phyloP scores from a whole-genome alignment of 2,797 vertebrate species.

The Brachyalestes nurse region DNA sequence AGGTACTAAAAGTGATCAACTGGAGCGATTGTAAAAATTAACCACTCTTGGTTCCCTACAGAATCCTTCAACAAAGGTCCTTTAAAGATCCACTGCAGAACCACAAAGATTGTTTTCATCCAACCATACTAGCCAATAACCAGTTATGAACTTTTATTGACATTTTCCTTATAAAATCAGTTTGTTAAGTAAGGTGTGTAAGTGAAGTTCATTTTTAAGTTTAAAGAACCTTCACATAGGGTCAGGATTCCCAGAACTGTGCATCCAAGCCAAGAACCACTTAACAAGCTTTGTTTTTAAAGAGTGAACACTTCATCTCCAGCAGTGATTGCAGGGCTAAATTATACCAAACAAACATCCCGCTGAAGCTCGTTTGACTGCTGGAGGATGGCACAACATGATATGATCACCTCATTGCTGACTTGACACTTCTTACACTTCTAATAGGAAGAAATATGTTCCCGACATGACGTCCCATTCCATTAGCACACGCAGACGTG shows the following conservation, averaged over 20 bases:
- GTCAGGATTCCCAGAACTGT: background rate
- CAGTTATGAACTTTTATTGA: no score
- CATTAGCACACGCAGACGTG: constrained; percentile 18
- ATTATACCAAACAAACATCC: constrained; percentile 54
- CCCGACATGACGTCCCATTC: constrained; percentile 31
- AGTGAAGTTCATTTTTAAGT: background rate
- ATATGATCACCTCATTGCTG: constrained; percentile 45
- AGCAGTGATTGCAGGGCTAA: constrained; percentile 39
- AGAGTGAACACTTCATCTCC: constrained; percentile 2
- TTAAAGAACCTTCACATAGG: background rate
- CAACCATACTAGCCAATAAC: no score
- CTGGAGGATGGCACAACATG: constrained; percentile 30
- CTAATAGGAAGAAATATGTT: constrained; percentile 56
- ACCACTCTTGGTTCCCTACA: background rate
- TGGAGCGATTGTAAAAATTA: background rate
- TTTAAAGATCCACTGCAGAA: no score
- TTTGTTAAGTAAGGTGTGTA: background rate
- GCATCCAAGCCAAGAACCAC: background rate
- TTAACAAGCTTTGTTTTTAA: background rate
- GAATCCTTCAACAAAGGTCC: background rate
- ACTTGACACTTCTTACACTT: constrained; percentile 22
- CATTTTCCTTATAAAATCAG: no score
- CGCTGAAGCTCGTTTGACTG: constrained; percentile 40
- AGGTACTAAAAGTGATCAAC: background rate
- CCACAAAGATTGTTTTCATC: no score